phyloP scores from a whole-genome alignment of 1,140 invertebrate genomes.

The Chironomus tepperi region DNA sequence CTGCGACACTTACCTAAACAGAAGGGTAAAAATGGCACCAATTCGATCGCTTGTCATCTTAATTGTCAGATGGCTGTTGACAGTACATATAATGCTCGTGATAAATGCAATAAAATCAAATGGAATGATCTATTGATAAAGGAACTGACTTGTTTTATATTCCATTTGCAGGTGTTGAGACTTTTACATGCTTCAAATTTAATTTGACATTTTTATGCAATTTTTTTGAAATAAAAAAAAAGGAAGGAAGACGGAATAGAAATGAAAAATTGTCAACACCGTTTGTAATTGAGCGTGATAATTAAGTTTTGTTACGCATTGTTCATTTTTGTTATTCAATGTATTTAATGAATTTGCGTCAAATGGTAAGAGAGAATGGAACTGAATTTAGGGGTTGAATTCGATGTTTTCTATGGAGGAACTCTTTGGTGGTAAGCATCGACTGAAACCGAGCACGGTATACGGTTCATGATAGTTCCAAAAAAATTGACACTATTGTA shows the following conservation, averaged over 20 bases:
- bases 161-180: background rate
- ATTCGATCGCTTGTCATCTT: background rate
- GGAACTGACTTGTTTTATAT: too few relatives aligned
- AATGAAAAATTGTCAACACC: background rate
- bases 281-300: conserved; percentile 2
- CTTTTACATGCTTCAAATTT: background rate
- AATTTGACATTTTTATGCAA: background rate
- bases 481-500: too few relatives aligned
- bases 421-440: too few relatives aligned
- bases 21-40: background rate
- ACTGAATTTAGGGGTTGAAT: too few relatives aligned
- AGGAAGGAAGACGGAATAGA: too few relatives aligned
- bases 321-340: background rate
- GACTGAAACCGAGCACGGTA: too few relatives aligned
- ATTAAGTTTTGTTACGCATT: conserved; percentile 1
- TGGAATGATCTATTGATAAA: too few relatives aligned
- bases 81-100: background rate
- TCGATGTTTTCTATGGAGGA: too few relatives aligned
- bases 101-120: background rate
- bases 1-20: background rate
- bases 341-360: background rate
- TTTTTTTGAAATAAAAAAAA: too few relatives aligned
- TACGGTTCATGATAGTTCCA: too few relatives aligned
- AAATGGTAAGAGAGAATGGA: too few relatives aligned
- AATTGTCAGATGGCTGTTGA: background rate